Evolutionary conservation across 2,797 vertebrate species (phyloP).

Genomic region (Alcedo quadribrachys): DNA sequence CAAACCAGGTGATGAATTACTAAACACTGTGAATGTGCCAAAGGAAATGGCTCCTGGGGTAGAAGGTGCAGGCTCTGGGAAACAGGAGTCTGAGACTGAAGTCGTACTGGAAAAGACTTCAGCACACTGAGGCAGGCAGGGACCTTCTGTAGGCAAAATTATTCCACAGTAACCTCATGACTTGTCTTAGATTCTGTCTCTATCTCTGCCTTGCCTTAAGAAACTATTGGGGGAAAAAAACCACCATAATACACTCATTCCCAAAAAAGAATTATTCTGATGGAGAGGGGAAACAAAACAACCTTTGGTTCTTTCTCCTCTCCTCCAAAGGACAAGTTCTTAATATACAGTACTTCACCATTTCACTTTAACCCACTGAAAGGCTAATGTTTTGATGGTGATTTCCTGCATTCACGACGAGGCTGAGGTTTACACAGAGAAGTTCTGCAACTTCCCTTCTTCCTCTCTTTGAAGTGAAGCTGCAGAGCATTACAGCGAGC

Average conservation of each 20-base stretch:
- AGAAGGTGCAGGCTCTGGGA: background rate
- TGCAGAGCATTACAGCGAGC: background rate
- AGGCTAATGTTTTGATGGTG: background rate
- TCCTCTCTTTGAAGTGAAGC: constrained; percentile 23
- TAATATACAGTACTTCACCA: background rate
- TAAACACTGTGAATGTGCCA: background rate
- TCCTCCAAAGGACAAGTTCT: background rate
- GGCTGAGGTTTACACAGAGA: background rate
- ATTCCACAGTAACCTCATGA: background rate
- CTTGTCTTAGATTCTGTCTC: background rate
- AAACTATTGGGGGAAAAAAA: background rate
- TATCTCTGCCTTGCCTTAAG: background rate
- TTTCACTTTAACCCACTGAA: background rate
- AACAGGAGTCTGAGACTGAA: background rate
- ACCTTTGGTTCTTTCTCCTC: background rate
- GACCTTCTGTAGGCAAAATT: background rate
- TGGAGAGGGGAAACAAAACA: background rate
- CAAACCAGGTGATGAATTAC: constrained; percentile 29
- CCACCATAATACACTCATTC: background rate
- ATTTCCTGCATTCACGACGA: constrained; percentile 10
- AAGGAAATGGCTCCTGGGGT: background rate
- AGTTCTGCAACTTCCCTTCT: background rate
- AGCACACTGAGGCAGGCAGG: background rate
- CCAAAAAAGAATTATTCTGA: background rate
- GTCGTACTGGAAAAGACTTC: background rate